These are phyloP conservation scores for Atherix ibis DNA, from an alignment of 2,888 invertebrate genomes.

Conservation along the genomic window DNA sequence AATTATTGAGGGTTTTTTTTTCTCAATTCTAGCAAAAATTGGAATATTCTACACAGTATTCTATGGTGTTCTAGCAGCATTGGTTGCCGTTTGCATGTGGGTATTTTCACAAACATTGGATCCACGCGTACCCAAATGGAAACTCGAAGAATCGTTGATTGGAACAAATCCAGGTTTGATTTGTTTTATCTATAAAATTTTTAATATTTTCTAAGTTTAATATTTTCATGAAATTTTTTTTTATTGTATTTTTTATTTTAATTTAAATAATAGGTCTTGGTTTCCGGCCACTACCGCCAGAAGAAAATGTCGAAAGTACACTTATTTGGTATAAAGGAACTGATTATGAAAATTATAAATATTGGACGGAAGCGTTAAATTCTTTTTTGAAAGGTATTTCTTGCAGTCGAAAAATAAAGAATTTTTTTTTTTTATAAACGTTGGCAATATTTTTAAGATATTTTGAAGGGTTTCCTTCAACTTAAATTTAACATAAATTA, in stretches of 20 bases:
- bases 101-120: conserved; percentile 84
- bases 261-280: conserved; percentile 48
- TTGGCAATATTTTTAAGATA: too few relatives aligned
- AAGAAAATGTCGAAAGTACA: conserved; percentile 78
- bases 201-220: not conserved
- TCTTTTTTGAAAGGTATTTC: conserved; percentile 37
- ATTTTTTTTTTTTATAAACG: too few relatives aligned
- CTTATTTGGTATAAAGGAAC: conserved; percentile 88
- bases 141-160: conserved; percentile 69
- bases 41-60: conserved; percentile 88
- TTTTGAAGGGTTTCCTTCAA: too few relatives aligned
- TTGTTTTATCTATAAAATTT: not conserved
- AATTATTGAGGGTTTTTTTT: too few relatives aligned
- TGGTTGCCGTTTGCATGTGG: conserved; percentile 90
- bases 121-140: conserved; percentile 80
- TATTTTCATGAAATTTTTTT: not conserved
- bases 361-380: conserved; percentile 63
- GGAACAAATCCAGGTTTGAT: conserved; percentile 79
- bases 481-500: too few relatives aligned
- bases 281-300: conserved; percentile 81
- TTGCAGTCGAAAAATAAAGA: too few relatives aligned
- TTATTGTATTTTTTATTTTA: conserved; percentile 3
- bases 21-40: conserved; percentile 57
- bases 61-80: conserved; percentile 77
- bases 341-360: conserved; percentile 54